A percentile compares a stretch with the other conserved stretches of the same genome.
phyloP scores from a whole-genome alignment of 2,113 vertebrate species.

The Labrus mixtus region DNA sequence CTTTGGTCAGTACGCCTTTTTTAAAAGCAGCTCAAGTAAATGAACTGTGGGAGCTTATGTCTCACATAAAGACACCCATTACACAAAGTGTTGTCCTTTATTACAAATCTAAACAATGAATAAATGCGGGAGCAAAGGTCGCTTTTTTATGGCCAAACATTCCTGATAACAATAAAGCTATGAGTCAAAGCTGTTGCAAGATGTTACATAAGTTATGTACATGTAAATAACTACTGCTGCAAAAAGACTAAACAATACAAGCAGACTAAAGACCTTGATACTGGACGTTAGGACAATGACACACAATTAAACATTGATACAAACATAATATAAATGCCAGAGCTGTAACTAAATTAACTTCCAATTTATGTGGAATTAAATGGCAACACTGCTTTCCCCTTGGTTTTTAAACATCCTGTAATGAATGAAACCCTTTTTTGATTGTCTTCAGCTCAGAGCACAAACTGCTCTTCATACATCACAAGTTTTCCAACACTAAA shows the following conservation, averaged over 20 bases:
- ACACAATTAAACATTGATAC: constrained; percentile 44
- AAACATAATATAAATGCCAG: constrained; percentile 46
- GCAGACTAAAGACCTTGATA: constrained; percentile 29
- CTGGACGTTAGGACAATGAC: constrained; percentile 21
- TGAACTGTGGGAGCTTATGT: constrained; percentile 56
- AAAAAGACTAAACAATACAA: constrained; percentile 56
- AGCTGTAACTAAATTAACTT: constrained; percentile 41
- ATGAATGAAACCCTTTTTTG: constrained; percentile 19
- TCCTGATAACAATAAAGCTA: constrained; percentile 71
- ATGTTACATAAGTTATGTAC: constrained; percentile 61
- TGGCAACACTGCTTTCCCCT: constrained; percentile 17
- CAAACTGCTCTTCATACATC: constrained; percentile 58
- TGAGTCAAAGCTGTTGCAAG: constrained; percentile 69
- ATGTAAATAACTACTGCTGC: constrained; percentile 65
- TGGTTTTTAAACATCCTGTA: constrained; percentile 2
- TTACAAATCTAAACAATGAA: constrained; percentile 67
- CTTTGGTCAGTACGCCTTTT: constrained; percentile 75
- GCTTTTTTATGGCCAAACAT: constrained; percentile 62
- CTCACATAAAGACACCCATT: constrained; percentile 57
- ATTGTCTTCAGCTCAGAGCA: constrained; percentile 56
- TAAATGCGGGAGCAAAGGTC: constrained; percentile 71
- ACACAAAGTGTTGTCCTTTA: constrained; percentile 57
- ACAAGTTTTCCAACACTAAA: constrained; percentile 53
- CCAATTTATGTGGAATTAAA: constrained; percentile 30
- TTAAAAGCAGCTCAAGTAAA: constrained; percentile 78